These are phyloP conservation scores for Eudemis profundana DNA, from an alignment of 2,888 invertebrate species.

Conservation along the genomic window DNA sequence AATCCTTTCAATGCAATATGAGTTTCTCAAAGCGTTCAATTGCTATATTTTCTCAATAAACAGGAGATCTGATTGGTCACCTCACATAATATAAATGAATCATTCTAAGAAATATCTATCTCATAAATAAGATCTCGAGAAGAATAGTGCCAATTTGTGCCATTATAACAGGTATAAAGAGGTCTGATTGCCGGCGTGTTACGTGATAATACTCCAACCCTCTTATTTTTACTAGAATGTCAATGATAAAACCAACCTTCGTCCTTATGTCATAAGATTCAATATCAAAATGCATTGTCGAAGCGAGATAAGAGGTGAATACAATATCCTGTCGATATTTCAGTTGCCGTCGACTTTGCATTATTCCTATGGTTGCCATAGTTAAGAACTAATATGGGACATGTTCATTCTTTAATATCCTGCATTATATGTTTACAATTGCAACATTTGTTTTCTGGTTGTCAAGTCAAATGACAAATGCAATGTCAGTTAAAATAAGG, in stretches of 20 bases:
- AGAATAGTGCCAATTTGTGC: slow-evolving; percentile 30
- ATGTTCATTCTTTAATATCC: no score
- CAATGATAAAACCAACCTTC: neutral
- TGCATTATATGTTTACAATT: no score
- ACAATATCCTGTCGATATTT: neutral
- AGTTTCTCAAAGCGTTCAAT: no score
- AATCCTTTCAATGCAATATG: no score
- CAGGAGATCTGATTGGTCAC: no score
- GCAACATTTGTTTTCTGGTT: no score
- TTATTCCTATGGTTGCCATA: no score
- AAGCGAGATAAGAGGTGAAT: neutral
- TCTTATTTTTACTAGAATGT: neutral
- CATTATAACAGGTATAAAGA: slow-evolving; percentile 29
- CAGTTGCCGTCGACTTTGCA: slow-evolving; percentile 14
- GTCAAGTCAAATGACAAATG: no score
- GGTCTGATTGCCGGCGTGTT: slow-evolving; percentile 29
- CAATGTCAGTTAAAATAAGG: no score
- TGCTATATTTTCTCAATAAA: no score
- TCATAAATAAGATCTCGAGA: slow-evolving; percentile 20
- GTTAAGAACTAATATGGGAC: no score
- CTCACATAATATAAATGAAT: neutral
- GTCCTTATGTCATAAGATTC: neutral
- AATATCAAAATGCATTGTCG: neutral
- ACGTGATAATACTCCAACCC: neutral
- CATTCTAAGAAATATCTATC: slow-evolving; percentile 11